Evolutionary conservation across 64 coral and sea anemone species (phyloP).

Genomic region (Platygyra sinensis): DNA sequence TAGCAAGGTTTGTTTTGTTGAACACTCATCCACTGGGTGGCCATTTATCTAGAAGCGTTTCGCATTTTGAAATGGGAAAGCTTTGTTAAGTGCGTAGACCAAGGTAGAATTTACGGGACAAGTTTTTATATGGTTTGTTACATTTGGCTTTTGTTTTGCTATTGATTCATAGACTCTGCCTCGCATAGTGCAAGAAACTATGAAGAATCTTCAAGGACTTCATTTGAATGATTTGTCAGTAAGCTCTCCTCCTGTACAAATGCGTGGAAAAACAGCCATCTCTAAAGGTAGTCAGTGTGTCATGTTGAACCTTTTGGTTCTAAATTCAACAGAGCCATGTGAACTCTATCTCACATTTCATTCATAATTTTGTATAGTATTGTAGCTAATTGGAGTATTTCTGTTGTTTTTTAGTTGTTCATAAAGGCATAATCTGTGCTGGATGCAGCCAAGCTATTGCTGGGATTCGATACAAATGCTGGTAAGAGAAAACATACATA

Average conservation of each 20-base stretch:
- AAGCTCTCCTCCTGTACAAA: background rate
- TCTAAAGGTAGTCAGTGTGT: background rate
- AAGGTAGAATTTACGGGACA: too few relatives aligned
- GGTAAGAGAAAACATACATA: conserved; percentile 46
- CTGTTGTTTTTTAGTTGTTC: conserved; percentile 60
- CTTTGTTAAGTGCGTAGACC: too few relatives aligned
- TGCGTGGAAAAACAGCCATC: background rate
- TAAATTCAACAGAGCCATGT: background rate
- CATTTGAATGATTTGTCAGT: background rate
- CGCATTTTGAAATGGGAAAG: too few relatives aligned
- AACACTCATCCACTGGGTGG: too few relatives aligned
- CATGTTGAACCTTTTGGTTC: background rate
- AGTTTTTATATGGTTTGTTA: background rate
- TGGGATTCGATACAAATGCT: conserved; percentile 93
- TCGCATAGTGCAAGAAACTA: conserved; percentile 11
- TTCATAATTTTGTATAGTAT: too few relatives aligned
- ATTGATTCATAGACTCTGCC: background rate
- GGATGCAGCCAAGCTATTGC: conserved; percentile 52
- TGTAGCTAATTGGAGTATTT: background rate
- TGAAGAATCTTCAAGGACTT: conserved; percentile 1
- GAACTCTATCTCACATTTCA: too few relatives aligned
- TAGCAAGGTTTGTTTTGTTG: too few relatives aligned
- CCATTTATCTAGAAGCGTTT: too few relatives aligned
- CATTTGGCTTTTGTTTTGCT: background rate
- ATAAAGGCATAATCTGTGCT: conserved; percentile 88